Evolutionary conservation across 2,113 vertebrate species (phyloP), one percentile per base, ranked within the genome.

Genomic region (Phylloscopus trochilus): DNA sequence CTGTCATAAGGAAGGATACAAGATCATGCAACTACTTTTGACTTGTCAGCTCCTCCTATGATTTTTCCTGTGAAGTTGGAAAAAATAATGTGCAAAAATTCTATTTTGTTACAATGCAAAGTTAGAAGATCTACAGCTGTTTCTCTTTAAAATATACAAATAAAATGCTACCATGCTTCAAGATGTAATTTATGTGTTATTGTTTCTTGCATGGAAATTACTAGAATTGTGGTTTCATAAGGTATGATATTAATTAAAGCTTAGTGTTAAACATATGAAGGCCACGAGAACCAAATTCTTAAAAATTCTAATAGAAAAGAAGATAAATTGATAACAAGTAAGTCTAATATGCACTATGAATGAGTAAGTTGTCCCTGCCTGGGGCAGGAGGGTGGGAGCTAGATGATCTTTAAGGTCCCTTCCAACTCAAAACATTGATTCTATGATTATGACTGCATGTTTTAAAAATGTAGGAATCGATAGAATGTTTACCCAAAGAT

Each of bases 141-240:
- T 93, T 69, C 20, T 87, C 13, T 77, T 95, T 60, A 87, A 89
- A 83, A 53, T 41, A 58, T 51, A 49, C 41, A 63, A 23, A 67
- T 78, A 87, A 89, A 91, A 81, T 67, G 12, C 26, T 77, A 88
- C 72, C 26, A 66, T 74, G 8, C 18, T 63, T 16, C 51, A 81
- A 83, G 37, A 67, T 59, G 30, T 81, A 87, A 92, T 92, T 92
- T 91, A 78, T 74, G 41, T 53, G 31, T 86, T 95, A 89, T 70
- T 95, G 58, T 68, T 83, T 77, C 87, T 87, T 80, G 46, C 26
- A 77, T 69, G 31, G 26, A 93, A 93, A 93, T 92, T n/a, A 73
- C 41, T 58, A 41, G 27, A 89, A 83, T 58, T 92, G 46, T 80
- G 53, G 53, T 93, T 95, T 92, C n/a, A 16, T 80, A 62, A 90